Evolutionary conservation across 2,888 invertebrate genomes (phyloP).

Genomic region (Chymomyza caudatula): DNA sequence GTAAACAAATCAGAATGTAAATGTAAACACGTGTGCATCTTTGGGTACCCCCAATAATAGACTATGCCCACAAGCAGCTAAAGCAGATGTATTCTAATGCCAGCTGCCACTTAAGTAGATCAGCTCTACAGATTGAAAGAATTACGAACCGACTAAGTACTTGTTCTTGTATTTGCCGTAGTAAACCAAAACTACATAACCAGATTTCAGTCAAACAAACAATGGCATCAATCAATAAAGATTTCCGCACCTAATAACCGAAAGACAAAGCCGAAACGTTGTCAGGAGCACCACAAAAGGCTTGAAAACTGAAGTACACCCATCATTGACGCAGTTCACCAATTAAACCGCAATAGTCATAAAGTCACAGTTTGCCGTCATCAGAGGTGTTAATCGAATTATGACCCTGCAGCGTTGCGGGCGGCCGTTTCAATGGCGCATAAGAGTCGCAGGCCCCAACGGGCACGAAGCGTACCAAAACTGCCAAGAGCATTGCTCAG

Average conservation of each 20-base stretch:
- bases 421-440: constrained; percentile 28
- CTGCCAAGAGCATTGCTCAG: constrained; percentile 34
- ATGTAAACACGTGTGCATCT: not conserved
- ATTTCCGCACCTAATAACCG: constrained; percentile 72
- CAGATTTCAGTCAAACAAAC: constrained; percentile 54
- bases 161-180: not conserved
- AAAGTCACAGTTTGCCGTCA: constrained; percentile 17
- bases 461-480: not conserved
- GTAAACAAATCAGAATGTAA: not conserved
- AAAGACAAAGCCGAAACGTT: constrained; percentile 9
- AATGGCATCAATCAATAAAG: constrained; percentile 73
- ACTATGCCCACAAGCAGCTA: not conserved
- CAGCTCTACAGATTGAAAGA: not conserved
- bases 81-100: not conserved
- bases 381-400: constrained; percentile 65
- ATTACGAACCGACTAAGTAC: not conserved
- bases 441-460: not conserved
- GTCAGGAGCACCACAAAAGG: not conserved
- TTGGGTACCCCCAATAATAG: not conserved
- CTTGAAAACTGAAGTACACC: not conserved
- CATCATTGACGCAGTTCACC: constrained; percentile 64
- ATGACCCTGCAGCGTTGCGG: constrained; percentile 34
- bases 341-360: constrained; percentile 64
- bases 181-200: not conserved
- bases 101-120: not conserved